Conservation (phyloP, 1,140 invertebrate species). For the Ceratina australensis region DNA sequence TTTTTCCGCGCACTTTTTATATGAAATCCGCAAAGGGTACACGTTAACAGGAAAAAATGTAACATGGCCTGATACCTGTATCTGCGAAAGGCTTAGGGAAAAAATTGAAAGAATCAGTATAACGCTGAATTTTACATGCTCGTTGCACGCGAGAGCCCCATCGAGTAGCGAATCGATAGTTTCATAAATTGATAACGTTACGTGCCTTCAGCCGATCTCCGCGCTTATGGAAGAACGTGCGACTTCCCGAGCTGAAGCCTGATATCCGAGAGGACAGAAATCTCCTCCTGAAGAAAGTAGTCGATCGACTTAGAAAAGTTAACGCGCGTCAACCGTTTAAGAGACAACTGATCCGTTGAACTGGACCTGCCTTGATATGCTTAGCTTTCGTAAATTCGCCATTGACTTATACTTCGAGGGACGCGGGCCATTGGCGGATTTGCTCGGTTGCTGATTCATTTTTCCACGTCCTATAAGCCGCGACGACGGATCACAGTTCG, state of each 20-base stretch:
- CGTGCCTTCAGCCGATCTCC: slow-evolving; percentile 53
- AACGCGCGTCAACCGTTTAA: background rate
- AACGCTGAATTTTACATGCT: no score
- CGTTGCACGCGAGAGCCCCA: no score
- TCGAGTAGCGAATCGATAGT: no score
- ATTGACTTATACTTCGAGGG: background rate
- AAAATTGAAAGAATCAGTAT: no score
- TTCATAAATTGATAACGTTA: background rate
- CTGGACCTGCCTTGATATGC: background rate
- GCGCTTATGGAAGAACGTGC: slow-evolving; percentile 44
- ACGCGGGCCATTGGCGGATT: background rate
- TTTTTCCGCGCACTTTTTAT: no score
- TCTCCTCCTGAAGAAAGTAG: background rate
- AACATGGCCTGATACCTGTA: no score
- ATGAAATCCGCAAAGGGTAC: no score
- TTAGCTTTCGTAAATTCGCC: background rate
- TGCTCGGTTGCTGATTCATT: slow-evolving; percentile 31
- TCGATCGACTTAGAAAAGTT: background rate
- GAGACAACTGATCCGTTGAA: slow-evolving; percentile 4
- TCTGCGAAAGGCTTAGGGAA: no score
- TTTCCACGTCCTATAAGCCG: background rate
- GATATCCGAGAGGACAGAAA: slow-evolving; percentile 23
- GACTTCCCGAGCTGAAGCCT: slow-evolving; percentile 19
- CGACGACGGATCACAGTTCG: background rate
- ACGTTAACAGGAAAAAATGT: no score